Conservation (phyloP, 2,113 vertebrate genomes). For the Trichechus manatus region DNA sequence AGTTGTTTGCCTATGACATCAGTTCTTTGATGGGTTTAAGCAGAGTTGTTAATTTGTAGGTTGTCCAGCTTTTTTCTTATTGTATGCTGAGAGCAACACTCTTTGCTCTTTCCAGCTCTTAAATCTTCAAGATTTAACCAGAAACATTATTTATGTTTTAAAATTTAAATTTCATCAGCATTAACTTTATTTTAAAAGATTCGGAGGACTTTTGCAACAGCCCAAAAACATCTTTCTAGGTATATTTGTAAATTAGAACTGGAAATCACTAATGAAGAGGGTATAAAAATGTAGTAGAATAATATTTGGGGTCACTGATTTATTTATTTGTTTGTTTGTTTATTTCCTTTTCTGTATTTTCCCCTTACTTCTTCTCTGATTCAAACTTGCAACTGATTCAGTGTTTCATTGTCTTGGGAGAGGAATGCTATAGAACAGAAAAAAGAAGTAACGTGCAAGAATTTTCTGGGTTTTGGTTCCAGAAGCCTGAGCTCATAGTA, state of each 20-base stretch:
- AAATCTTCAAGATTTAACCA: neutral
- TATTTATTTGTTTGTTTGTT: neutral
- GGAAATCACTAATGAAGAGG: neutral
- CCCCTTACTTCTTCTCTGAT: neutral
- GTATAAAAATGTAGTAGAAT: neutral
- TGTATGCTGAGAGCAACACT: neutral
- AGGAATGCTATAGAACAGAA: neutral
- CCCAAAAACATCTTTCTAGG: neutral
- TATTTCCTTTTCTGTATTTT: neutral
- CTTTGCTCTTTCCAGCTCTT: neutral
- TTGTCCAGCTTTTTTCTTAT: constrained; percentile 33
- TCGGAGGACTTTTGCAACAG: neutral
- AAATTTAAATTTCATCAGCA: neutral
- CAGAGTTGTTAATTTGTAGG: neutral
- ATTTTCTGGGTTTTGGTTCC: constrained; percentile 36
- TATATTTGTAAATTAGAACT: constrained; percentile 35
- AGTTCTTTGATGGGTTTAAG: neutral
- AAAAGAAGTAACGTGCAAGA: neutral
- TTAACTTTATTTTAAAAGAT: constrained; percentile 47
- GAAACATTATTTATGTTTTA: neutral
- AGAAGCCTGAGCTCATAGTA: neutral
- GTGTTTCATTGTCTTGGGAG: neutral
- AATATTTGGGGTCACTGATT: neutral
- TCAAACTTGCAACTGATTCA: neutral
- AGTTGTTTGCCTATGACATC: constrained; percentile 39